These are phyloP conservation scores for Philopotamus ludificatus DNA, from an alignment of 1,140 invertebrate species.

Conservation along the genomic window DNA sequence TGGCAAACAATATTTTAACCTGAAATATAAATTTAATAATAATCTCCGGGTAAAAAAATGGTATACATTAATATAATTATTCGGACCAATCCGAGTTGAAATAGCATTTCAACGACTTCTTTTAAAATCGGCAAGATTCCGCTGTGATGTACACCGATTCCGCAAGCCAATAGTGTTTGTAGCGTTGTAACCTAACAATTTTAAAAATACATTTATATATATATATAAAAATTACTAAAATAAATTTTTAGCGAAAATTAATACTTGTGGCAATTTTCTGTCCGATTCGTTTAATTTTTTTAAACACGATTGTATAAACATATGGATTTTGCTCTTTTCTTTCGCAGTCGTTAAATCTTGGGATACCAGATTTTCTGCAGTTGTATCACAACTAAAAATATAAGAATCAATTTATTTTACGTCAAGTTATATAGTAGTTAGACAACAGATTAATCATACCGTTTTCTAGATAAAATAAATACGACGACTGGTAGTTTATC, in stretches of 20 bases:
- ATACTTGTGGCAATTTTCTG: conserved; percentile 84
- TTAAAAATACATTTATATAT: not conserved
- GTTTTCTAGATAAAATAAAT: conserved; percentile 90
- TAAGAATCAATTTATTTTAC: conserved; percentile 2
- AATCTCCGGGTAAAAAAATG: conserved; percentile 6
- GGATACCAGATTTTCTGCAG: conserved; percentile 68
- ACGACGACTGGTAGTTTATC: conserved; percentile 91
- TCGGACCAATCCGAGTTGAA: conserved; percentile 84
- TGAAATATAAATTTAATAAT: conserved; percentile 28
- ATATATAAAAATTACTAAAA: not conserved
- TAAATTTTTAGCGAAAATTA: conserved; percentile 7
- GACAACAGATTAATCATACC: no score
- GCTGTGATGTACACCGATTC: conserved; percentile 96
- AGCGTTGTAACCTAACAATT: conserved; percentile 63
- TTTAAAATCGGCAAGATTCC: conserved; percentile 96
- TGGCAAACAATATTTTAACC: conserved; percentile 88
- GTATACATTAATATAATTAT: not conserved
- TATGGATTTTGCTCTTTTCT: conserved; percentile 81
- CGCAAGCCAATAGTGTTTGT: conserved; percentile 76
- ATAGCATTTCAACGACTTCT: conserved; percentile 97
- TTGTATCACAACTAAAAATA: conserved; percentile 65
- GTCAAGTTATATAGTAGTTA: no score
- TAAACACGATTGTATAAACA: conserved; percentile 83
- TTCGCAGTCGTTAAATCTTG: conserved; percentile 79
- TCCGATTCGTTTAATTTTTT: conserved; percentile 83